phyloP scores from a whole-genome alignment of 2,113 vertebrate species.

The Mus musculus region DNA sequence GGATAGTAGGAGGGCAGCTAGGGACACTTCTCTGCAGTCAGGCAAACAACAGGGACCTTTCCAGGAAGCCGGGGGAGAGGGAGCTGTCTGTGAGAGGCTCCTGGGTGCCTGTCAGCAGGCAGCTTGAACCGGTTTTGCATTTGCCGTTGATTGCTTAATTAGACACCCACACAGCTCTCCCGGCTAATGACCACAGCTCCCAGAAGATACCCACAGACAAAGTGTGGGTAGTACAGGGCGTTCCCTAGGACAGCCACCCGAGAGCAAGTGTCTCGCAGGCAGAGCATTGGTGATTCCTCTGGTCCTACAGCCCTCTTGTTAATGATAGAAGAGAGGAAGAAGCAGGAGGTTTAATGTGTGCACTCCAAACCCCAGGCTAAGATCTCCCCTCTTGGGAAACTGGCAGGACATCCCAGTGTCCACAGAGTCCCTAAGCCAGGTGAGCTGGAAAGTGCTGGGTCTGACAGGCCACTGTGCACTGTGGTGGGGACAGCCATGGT shows the following conservation, averaged over 20 bases:
- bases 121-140: constrained; percentile 45
- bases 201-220: constrained; percentile 54
- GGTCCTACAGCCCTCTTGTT: not conserved
- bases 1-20: constrained; percentile 50
- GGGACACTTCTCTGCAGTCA: constrained; percentile 10
- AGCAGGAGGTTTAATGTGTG: not conserved
- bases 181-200: constrained; percentile 66
- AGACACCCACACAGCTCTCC: constrained; percentile 67
- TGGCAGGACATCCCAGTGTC: not conserved
- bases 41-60: constrained; percentile 75
- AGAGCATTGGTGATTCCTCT: not conserved
- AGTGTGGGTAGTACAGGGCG: not conserved
- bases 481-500: too few relatives aligned
- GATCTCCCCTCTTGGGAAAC: not conserved
- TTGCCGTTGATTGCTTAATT: constrained; percentile 71
- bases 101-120: constrained; percentile 33
- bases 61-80: constrained; percentile 68
- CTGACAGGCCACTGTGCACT: not conserved
- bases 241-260: not conserved
- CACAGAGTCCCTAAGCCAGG: not conserved
- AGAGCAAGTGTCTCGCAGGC: not conserved
- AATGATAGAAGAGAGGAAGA: not conserved
- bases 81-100: constrained; percentile 74
- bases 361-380: not conserved
- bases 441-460: not conserved